A percentile compares a stretch with the other conserved stretches of the same genome.
Conservation (phyloP, 2,888 invertebrate genomes). For the Pycnomerus fuliginosus region DNA sequence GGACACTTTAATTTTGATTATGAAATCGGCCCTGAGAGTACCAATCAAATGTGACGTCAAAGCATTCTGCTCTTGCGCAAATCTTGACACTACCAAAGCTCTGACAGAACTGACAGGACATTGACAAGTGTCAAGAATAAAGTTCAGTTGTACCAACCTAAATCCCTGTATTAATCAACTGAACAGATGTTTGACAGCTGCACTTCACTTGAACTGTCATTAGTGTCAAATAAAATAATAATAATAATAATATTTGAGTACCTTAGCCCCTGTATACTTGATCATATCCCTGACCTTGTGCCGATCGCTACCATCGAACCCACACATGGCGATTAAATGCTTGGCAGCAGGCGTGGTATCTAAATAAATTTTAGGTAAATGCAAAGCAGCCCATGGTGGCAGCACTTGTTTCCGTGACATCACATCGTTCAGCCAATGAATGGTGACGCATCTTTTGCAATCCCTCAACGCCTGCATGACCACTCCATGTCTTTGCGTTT, state of each 20-base stretch:
- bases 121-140: no score
- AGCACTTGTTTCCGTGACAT: constrained; percentile 80
- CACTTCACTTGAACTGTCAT: no score
- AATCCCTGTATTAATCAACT: no score
- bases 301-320: constrained; percentile 87
- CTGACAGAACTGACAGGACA: no score
- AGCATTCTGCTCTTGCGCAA: no score
- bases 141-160: no score
- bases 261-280: constrained; percentile 81
- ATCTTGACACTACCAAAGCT: no score
- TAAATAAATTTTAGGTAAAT: constrained; percentile 70
- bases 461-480: constrained; percentile 80
- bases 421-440: constrained; percentile 90
- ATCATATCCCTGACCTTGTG: constrained; percentile 81
- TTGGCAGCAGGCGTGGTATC: constrained; percentile 72
- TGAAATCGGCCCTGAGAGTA: no score
- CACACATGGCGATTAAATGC: constrained; percentile 81
- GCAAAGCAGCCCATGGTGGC: constrained; percentile 92
- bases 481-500: constrained; percentile 86
- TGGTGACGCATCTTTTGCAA: constrained; percentile 73
- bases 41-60: no score
- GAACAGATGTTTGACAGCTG: no score
- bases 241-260: constrained; percentile 49
- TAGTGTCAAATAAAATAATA: constrained; percentile 2
- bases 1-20: no score